Evolutionary conservation across 2,113 vertebrate species (phyloP), one percentile per base, ranked within the genome.

Genomic region (Ciconia stormi): DNA sequence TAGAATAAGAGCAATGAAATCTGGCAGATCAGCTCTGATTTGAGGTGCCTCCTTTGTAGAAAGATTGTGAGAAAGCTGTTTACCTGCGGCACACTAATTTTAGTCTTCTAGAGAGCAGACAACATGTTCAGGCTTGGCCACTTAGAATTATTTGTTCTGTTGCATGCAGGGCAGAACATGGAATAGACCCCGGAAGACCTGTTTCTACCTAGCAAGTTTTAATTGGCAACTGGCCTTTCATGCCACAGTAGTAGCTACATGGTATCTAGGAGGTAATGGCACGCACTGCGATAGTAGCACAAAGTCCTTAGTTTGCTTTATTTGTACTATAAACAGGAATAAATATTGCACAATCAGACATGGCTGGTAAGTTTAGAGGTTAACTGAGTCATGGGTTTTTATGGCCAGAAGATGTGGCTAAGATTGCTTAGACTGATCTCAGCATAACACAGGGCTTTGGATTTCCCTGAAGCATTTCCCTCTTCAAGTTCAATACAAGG

Each of bases 301-400:
- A 10, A 69, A 90, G 55, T 34, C 42, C 34, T 16, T 78, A 23
- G 22, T 62, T 81, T 63, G 29, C 53, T 85, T 53, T 72, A 44
- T 81, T 87, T 89, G 32, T 77, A 16, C 16, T 42, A 11, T 81
- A 74, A 83, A 86, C 40, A 87, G 63, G 76, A 70, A 92, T 78
- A 94, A 89, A 89, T 80, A 61, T 89, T 91, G 83, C 72, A 53
- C 69, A 94, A 94, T 63, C 50, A 22, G 19, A 46, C 12, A 32
- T 14, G 42, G 17, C 59, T 71, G 87, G 16, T 87, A 89, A 71
- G 8, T 93, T 91, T 52, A 58, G 77, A 92, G 19, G 23, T 91
- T 92, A 55, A 87, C n/a, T 52, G 77, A 74, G 67, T 93, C 87
- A 74, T 38, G 42, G 8, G 6, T 2, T 92, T 94, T 94, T 82